Evolutionary conservation across 2,797 vertebrate species (phyloP).

Genomic region (Buphagus erythrorhynchus): DNA sequence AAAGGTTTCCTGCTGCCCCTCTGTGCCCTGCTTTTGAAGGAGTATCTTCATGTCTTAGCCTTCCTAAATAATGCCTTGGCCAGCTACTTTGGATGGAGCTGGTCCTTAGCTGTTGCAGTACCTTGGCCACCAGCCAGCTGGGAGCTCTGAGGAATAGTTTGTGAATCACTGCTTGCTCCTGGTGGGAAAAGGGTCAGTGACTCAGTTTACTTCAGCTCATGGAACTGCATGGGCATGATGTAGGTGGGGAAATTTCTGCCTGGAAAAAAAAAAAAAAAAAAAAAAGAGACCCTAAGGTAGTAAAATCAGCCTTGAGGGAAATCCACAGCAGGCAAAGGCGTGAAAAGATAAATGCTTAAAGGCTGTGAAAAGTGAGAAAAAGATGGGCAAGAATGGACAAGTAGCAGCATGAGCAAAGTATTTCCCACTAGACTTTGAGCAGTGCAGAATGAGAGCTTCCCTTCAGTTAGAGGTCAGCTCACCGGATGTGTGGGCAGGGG

Average conservation of each 20-base stretch:
- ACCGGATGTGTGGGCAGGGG: background rate
- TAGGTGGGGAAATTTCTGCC: background rate
- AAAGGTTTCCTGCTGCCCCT: background rate
- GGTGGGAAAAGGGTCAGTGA: background rate
- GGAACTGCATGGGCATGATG: background rate
- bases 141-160: background rate
- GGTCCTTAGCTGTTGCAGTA: background rate
- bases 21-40: background rate
- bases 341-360: slow-evolving; percentile 62
- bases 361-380: slow-evolving; percentile 58
- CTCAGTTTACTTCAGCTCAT: background rate
- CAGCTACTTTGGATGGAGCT: background rate
- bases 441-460: background rate
- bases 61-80: background rate
- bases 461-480: background rate
- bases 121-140: background rate
- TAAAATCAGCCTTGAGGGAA: slow-evolving; percentile 60
- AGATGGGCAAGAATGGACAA: slow-evolving; percentile 56
- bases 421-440: slow-evolving; percentile 36
- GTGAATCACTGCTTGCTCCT: background rate
- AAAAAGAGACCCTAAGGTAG: background rate
- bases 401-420: slow-evolving; percentile 42
- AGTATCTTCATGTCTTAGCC: background rate
- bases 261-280: background rate
- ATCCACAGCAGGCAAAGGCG: slow-evolving; percentile 56